Evolutionary conservation across 2,888 invertebrate genomes (phyloP), one percentile per base, ranked within the genome.

Genomic region (Ormyrus thymus): DNA sequence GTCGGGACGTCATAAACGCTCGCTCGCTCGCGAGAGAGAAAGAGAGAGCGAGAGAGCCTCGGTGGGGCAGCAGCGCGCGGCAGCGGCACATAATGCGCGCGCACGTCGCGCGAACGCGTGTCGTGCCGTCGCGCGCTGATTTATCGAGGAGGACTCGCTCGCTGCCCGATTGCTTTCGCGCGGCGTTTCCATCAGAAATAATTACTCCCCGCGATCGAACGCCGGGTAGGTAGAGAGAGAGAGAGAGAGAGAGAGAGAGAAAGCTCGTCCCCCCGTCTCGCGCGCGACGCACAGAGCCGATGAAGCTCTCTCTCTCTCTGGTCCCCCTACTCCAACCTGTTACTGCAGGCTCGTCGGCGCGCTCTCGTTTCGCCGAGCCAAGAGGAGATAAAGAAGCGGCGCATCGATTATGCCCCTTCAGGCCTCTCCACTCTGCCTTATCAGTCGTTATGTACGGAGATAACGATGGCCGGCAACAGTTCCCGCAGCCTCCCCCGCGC

Each of bases 1-100:
- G 53, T 68, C 46, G 56, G 56, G 74, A 71, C 61, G 71, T 71
- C 71, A 71, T 8, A 51, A 29, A 29, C 29, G 29, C 29, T 29
- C 29, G 29, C 29, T 55, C 48, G 55, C n/a, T 43, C 11, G 66
- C 5, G 58, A 7, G 7, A 7, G 59, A 13, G 56, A 29, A 8
- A 15, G 58, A 7, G 29, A 29, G 29, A 58, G 13, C 7, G 6
- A 7, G 15, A 7, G n/a, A n/a, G n/a, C n/a, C n/a, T n/a, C n/a
- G n/a, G n/a, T n/a, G n/a, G n/a, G n/a, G 15, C 15, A 15, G 13
- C 15, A 58, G 11, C n/a, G 58, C 58, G 13, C 15, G 4, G 58
- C 55, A 1, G 6, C 29, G 4, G 29, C 29, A 3, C 4, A 29
- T 15, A 9, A 58, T 58, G 43, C 45, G 45, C 6, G 11, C 8